phyloP scores from a whole-genome alignment of 2,797 vertebrate genomes.

The Periophthalmus magnuspinnatus region DNA sequence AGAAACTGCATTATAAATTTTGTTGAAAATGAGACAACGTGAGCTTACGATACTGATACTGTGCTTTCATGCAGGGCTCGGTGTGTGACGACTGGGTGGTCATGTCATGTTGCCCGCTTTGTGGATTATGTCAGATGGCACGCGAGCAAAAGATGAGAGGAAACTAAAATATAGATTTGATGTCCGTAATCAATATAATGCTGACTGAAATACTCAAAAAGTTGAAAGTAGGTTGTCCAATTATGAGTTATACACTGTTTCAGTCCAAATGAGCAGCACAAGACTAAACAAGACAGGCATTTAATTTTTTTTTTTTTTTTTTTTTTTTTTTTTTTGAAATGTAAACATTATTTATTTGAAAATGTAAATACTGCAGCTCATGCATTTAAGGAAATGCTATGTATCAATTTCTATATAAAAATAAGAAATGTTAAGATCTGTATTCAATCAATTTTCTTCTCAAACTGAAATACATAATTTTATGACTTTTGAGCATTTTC shows the following conservation, averaged over 20 bases:
- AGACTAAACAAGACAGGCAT: not conserved
- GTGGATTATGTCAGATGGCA: constrained; percentile 81
- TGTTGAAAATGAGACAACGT: not conserved
- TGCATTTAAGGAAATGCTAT: not conserved
- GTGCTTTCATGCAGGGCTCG: constrained; percentile 67
- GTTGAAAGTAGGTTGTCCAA: no score
- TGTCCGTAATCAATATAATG: not conserved
- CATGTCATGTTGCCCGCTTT: constrained; percentile 71
- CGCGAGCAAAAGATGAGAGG: constrained; percentile 76
- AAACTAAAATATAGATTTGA: constrained; percentile 19
- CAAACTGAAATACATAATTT: not conserved
- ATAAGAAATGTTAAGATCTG: not conserved
- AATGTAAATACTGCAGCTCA: constrained; percentile 13
- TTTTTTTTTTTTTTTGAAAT: constrained; percentile 8
- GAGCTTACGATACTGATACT: constrained; percentile 2
- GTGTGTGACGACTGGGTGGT: constrained; percentile 80
- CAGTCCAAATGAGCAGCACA: not conserved
- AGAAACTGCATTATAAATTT: no score
- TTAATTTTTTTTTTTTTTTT: no score
- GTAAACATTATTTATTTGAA: constrained; percentile 30
- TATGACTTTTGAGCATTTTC: no score
- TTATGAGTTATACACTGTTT: not conserved
- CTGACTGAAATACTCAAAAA: no score
- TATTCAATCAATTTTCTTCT: not conserved
- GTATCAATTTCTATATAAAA: not conserved